Evolutionary conservation across 2,888 invertebrate genomes (phyloP).

Genomic region (Rhorus exstirpatorius): DNA sequence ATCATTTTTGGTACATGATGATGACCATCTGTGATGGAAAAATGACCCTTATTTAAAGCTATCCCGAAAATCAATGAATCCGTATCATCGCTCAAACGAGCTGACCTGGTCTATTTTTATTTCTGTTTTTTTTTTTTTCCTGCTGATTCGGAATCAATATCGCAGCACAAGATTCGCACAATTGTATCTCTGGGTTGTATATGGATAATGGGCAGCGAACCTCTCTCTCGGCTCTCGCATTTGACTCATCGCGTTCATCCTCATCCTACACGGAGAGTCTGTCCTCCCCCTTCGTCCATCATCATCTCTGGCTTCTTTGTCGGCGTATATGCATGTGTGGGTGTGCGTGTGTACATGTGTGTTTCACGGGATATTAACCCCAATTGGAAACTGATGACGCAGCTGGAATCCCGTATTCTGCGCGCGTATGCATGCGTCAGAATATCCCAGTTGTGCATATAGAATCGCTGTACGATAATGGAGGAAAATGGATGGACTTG

Average conservation of each 20-base stretch:
- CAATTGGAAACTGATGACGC: slow-evolving; percentile 66
- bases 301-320: slow-evolving; percentile 26
- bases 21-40: too few species aligned
- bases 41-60: too few species aligned
- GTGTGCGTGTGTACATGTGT: background rate
- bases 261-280: slow-evolving; percentile 20
- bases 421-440: slow-evolving; percentile 32
- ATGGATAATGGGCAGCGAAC: background rate
- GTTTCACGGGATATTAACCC: slow-evolving; percentile 55
- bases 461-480: slow-evolving; percentile 51
- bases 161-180: background rate
- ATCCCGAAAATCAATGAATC: too few species aligned
- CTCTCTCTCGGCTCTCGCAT: slow-evolving; percentile 15
- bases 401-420: slow-evolving; percentile 34
- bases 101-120: too few species aligned
- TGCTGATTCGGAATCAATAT: too few species aligned
- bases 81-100: too few species aligned
- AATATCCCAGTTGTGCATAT: slow-evolving; percentile 39
- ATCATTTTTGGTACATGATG: too few species aligned
- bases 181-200: background rate
- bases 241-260: slow-evolving; percentile 24
- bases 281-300: slow-evolving; percentile 1
- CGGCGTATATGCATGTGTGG: slow-evolving; percentile 21
- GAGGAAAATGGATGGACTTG: slow-evolving; percentile 62
- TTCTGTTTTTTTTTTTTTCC: too few species aligned